Conservation (phyloP, 2,888 invertebrate genomes). For the Philonicus albiceps region DNA sequence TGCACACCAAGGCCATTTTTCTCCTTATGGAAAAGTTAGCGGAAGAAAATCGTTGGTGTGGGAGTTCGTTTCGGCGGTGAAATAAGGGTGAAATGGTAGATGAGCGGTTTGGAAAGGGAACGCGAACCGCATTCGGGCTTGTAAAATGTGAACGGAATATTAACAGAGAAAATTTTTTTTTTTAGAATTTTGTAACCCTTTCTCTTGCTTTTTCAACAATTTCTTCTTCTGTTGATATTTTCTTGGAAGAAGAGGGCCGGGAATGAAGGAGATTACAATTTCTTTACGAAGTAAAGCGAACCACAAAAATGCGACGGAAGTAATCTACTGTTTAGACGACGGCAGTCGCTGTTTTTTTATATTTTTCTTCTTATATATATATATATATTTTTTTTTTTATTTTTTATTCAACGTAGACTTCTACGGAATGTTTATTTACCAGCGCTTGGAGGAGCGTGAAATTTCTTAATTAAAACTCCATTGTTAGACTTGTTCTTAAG, state of each 20-base stretch:
- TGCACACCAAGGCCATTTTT: neutral
- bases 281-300: neutral
- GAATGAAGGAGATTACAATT: neutral
- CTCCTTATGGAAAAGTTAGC: neutral
- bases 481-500: constrained; percentile 33
- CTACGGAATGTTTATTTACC: constrained; percentile 7
- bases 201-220: neutral
- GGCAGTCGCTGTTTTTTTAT: neutral
- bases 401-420: neutral
- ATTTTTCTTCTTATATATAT: neutral
- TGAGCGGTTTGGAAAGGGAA: neutral
- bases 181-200: neutral
- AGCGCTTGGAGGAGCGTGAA: constrained; percentile 18
- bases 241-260: neutral
- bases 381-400: neutral
- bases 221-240: neutral
- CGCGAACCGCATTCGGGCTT: neutral
- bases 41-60: neutral
- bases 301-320: neutral
- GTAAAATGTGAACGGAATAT: constrained; percentile 7
- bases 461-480: constrained; percentile 36
- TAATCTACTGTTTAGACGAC: neutral
- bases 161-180: neutral
- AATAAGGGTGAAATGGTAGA: neutral
- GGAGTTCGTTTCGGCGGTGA: neutral